Conservation (phyloP, 2,113 vertebrate species). For the Gobiocypris rarus region DNA sequence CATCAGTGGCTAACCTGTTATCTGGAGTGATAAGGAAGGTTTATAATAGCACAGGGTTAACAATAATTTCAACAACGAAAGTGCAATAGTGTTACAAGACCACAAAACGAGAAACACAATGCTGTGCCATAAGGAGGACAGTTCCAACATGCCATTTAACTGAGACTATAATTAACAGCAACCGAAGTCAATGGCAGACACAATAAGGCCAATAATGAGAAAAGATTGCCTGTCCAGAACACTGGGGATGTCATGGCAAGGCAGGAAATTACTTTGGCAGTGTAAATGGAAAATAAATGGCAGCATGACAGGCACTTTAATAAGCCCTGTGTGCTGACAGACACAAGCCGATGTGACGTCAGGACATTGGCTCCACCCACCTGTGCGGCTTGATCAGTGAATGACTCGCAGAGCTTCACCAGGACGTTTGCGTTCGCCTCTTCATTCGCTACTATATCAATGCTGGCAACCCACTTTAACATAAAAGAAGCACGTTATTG, state of each 20-base stretch:
- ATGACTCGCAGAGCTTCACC: conserved; percentile 82
- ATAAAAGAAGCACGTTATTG: background rate
- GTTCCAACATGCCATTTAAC: background rate
- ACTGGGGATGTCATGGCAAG: conserved; percentile 16
- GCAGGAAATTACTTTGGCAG: conserved; percentile 51
- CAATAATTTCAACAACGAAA: background rate
- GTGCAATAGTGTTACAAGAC: background rate
- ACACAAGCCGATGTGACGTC: conserved; percentile 11
- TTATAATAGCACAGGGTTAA: background rate
- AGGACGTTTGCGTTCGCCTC: conserved; percentile 86
- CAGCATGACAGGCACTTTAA: conserved; percentile 9
- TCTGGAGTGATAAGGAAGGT: background rate
- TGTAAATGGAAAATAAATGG: conserved; percentile 40
- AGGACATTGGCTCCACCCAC: conserved; percentile 68
- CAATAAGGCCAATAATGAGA: conserved; percentile 37
- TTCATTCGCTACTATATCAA: conserved; percentile 87
- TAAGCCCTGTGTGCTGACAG: conserved; percentile 11
- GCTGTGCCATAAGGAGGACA: conserved; percentile 8
- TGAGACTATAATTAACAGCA: conserved; percentile 2
- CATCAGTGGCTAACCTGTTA: background rate
- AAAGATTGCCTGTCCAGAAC: conserved; percentile 2
- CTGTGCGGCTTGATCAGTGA: conserved; percentile 90
- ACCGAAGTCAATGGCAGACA: conserved; percentile 38
- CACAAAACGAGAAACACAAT: background rate
- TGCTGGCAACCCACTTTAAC: conserved; percentile 88